phyloP scores from a whole-genome alignment of 2,888 invertebrate species.

The Chymomyza fuscimana region DNA sequence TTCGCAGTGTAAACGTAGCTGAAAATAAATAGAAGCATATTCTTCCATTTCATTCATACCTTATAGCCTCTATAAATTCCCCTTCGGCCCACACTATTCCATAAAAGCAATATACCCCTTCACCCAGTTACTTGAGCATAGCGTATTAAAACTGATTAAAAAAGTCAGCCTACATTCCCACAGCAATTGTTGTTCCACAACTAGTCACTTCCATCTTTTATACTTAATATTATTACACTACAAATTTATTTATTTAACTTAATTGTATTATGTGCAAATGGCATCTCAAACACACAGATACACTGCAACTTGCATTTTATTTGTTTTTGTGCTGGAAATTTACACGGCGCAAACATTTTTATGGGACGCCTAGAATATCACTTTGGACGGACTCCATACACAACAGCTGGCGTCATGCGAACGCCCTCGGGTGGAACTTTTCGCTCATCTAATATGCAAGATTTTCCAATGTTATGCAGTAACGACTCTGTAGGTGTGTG shows the following conservation, averaged over 20 bases:
- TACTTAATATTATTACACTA: neutral
- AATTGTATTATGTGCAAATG: constrained; percentile 11
- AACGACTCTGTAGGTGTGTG: constrained; percentile 35
- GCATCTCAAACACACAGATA: neutral
- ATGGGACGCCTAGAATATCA: neutral
- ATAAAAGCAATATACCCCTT: too few relatives aligned
- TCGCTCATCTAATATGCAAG: constrained; percentile 42
- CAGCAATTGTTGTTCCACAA: too few relatives aligned
- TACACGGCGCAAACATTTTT: neutral
- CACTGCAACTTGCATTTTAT: neutral
- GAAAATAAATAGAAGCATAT: too few relatives aligned
- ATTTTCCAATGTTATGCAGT: constrained; percentile 17
- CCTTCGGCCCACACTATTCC: too few relatives aligned
- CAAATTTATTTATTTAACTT: constrained; percentile 6
- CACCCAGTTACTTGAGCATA: too few relatives aligned
- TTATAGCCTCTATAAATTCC: too few relatives aligned
- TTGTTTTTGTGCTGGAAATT: neutral
- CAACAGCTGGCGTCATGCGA: constrained; percentile 21
- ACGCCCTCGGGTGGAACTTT: constrained; percentile 23
- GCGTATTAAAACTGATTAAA: neutral
- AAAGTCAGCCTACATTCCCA: neutral
- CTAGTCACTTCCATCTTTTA: neutral
- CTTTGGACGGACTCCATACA: neutral
- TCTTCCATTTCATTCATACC: too few relatives aligned
- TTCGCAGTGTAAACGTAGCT: too few relatives aligned